phyloP scores from a whole-genome alignment of 2,113 vertebrate genomes.

The Geothlypis trichas region DNA sequence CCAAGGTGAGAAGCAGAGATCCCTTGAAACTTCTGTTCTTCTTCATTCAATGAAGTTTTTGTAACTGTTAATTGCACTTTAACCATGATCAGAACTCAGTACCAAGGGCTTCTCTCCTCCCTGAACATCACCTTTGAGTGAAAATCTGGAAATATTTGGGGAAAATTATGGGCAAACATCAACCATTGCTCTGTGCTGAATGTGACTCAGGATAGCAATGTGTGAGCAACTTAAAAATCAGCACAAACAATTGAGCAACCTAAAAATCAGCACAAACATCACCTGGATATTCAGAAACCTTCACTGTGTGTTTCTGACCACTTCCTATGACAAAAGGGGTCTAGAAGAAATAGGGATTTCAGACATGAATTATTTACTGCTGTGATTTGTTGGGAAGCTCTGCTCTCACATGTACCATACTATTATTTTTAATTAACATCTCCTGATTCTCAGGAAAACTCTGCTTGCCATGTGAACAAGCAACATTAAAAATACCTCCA shows the following conservation, averaged over 20 bases:
- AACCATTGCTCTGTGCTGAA: neutral
- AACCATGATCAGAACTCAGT: neutral
- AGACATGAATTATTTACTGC: neutral
- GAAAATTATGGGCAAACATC: neutral
- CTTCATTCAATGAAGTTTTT: neutral
- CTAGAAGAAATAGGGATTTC: neutral
- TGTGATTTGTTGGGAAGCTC: neutral
- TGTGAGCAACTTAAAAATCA: neutral
- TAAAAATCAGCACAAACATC: neutral
- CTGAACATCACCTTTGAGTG: neutral
- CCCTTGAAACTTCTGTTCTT: neutral
- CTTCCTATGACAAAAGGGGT: neutral
- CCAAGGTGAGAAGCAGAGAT: neutral
- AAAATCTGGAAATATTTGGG: neutral
- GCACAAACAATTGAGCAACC: neutral
- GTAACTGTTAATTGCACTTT: neutral
- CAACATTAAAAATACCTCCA: fast-evolving
- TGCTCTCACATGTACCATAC: neutral
- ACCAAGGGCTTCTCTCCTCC: neutral
- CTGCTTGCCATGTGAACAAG: neutral
- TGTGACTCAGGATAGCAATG: fast-evolving
- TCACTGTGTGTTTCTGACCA: neutral
- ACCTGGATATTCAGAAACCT: neutral
- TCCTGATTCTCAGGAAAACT: neutral
- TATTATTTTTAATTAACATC: neutral